Evolutionary conservation across 1,140 invertebrate genomes (phyloP).

Genomic region (Oryctes rhinoceros): DNA sequence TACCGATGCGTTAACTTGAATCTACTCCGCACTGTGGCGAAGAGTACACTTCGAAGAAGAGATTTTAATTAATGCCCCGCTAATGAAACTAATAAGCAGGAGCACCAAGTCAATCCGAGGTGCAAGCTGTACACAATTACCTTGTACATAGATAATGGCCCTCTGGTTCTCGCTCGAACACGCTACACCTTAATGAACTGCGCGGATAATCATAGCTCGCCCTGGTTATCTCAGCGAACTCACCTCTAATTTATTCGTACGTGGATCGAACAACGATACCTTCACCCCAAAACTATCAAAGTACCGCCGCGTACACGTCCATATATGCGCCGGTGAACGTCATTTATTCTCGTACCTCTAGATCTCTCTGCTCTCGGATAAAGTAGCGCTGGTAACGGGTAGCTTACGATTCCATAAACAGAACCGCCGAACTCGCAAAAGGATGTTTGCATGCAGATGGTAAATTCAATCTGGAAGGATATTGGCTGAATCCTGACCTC

Average conservation of each 20-base stretch:
- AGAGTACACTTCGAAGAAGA: background rate
- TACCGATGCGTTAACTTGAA: too few species aligned
- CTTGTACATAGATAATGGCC: background rate
- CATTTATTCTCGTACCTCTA: too few species aligned
- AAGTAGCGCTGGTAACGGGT: background rate
- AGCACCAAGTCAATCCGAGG: background rate
- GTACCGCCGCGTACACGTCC: background rate
- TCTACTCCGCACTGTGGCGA: too few species aligned
- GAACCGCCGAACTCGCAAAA: slow-evolving; percentile 11
- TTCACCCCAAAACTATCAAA: background rate
- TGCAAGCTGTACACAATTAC: background rate
- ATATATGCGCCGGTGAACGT: too few species aligned
- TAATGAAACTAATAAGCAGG: slow-evolving; percentile 17
- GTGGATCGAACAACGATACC: too few species aligned
- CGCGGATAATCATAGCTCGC: background rate
- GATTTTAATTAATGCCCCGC: background rate
- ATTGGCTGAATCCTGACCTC: slow-evolving; percentile 39
- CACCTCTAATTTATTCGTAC: too few species aligned
- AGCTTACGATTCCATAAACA: slow-evolving; percentile 15
- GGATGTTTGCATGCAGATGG: slow-evolving; percentile 39
- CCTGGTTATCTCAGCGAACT: too few species aligned
- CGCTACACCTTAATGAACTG: slow-evolving; percentile 22
- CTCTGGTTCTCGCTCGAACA: background rate
- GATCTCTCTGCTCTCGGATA: too few species aligned
- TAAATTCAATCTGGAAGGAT: slow-evolving; percentile 39